Evolutionary conservation across 1,140 invertebrate genomes (phyloP).

Genomic region (Oedothorax gibbosus): DNA sequence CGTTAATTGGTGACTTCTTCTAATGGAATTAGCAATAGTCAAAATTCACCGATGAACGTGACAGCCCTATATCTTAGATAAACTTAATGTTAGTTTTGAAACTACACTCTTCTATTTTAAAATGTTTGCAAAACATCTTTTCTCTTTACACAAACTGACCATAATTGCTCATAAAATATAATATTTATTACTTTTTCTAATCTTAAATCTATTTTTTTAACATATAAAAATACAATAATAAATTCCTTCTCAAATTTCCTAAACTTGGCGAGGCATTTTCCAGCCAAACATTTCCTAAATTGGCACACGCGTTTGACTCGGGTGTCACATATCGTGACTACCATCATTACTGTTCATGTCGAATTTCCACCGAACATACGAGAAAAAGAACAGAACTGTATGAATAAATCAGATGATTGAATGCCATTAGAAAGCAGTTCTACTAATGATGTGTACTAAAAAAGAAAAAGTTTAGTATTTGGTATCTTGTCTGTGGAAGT

Average conservation of each 20-base stretch:
- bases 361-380: background rate
- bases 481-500: too few relatives aligned
- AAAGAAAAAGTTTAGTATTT: too few relatives aligned
- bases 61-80: too few relatives aligned
- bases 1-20: too few relatives aligned
- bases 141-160: too few relatives aligned
- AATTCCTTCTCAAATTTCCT: background rate
- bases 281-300: background rate
- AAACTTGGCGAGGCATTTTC: background rate
- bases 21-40: too few relatives aligned
- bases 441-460: background rate
- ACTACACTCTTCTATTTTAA: too few relatives aligned
- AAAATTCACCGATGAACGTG: too few relatives aligned
- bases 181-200: background rate
- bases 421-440: conserved; percentile 47
- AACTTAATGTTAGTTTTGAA: too few relatives aligned
- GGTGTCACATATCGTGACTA: conserved; percentile 49
- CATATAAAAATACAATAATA: background rate
- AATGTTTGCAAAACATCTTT: too few relatives aligned
- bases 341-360: conserved; percentile 51
- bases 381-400: conserved; percentile 39
- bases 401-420: conserved; percentile 58
- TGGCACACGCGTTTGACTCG: background rate
- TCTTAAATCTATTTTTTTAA: background rate
- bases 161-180: background rate